Percentiles rank a stretch among this genome's conserved stretches.
phyloP scores from a whole-genome alignment of 2,113 vertebrate species.

The Gracilinanus agilis region DNA sequence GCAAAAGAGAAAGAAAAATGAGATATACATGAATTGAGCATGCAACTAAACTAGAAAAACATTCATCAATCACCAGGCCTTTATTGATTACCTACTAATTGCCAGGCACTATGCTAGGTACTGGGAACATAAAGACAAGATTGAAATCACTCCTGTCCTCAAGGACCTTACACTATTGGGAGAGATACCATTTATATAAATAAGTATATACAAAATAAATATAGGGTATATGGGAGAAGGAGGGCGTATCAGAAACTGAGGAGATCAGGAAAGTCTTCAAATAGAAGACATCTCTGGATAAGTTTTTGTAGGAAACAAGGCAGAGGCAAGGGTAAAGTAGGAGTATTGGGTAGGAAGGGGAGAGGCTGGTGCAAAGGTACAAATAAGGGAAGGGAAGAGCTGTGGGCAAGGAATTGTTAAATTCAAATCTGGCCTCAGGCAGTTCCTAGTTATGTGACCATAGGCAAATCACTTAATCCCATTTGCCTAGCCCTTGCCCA shows the following conservation, averaged over 20 bases:
- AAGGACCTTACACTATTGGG: background rate
- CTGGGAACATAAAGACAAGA: background rate
- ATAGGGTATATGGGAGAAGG: background rate
- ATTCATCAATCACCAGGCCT: background rate
- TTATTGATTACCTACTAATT: background rate
- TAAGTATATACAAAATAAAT: background rate
- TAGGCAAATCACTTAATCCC: too few relatives aligned
- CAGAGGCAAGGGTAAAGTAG: background rate
- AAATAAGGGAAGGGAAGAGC: background rate
- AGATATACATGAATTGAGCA: background rate
- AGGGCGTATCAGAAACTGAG: background rate
- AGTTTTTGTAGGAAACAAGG: background rate
- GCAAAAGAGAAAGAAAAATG: background rate
- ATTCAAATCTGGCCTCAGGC: too few relatives aligned
- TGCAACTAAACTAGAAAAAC: background rate
- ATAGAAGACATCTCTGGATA: background rate
- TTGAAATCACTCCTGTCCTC: background rate
- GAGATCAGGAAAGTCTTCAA: background rate
- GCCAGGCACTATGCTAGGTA: background rate
- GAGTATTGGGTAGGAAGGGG: background rate
- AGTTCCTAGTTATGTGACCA: too few relatives aligned
- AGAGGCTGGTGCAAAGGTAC: background rate
- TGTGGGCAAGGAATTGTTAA: background rate
- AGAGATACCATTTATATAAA: background rate
- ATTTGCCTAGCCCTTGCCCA: too few relatives aligned